These are phyloP conservation scores for Pyxicephalus adspersus DNA, from an alignment of 2,113 vertebrate species.

Conservation along the genomic window DNA sequence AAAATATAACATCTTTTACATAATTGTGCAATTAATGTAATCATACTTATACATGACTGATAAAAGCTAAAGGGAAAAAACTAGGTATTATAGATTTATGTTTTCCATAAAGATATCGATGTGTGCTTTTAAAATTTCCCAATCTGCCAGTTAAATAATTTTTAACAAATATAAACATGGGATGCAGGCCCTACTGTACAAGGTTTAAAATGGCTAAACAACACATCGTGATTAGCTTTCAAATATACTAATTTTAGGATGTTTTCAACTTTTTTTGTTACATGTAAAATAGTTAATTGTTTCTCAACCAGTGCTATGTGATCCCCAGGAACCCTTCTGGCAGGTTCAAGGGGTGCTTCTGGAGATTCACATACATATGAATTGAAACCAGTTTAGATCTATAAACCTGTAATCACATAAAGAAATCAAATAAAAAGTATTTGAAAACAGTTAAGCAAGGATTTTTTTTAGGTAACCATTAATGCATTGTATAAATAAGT, in stretches of 20 bases:
- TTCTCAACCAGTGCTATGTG: too few species aligned
- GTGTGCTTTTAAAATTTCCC: background rate
- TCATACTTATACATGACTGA: conserved; percentile 67
- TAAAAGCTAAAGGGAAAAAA: conserved; percentile 65
- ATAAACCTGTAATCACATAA: too few species aligned
- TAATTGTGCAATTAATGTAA: conserved; percentile 72
- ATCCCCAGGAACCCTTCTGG: too few species aligned
- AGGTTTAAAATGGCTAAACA: background rate
- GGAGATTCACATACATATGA: too few species aligned
- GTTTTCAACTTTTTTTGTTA: background rate
- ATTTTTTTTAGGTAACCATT: too few species aligned
- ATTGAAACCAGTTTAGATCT: too few species aligned
- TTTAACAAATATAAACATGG: background rate
- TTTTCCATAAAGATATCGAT: conserved; percentile 52
- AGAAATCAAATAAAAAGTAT: too few species aligned
- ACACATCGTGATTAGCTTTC: background rate
- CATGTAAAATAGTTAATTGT: too few species aligned
- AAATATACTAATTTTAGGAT: background rate
- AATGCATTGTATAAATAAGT: too few species aligned
- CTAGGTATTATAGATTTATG: conserved; percentile 67
- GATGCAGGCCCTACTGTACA: background rate
- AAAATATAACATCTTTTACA: conserved; percentile 74
- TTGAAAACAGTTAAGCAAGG: too few species aligned
- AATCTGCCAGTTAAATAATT: background rate
- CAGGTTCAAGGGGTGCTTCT: too few species aligned